Evolutionary conservation across 37 sponge, comb jelly and placozoan genomes (phyloP), one percentile per base, ranked within the genome.

Genomic region (Bolinopsis microptera): DNA sequence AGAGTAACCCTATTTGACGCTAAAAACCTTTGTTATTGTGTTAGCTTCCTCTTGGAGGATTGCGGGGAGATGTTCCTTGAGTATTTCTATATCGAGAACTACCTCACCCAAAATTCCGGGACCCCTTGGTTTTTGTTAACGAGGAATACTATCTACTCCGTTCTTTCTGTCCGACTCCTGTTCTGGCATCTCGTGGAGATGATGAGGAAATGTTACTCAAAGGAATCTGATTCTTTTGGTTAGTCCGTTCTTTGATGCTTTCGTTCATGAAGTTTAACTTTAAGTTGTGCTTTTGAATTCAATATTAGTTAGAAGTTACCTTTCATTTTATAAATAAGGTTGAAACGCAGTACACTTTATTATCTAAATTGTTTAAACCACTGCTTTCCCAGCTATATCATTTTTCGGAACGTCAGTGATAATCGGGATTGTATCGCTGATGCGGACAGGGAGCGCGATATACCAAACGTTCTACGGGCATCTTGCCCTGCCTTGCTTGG

Each of bases 21-120:
- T 86, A 86, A 86, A 27, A 86, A 34, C 35, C 90, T 33, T n/a
- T 86, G 90, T 34, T 86, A 86, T 30, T 41, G 41, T 34, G 35
- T 86, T 25, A 38, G 90, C 5, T 86, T 86, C 90, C 90, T 86
- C 27, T 3, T 86, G 61, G 90, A 86, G 48, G 90, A 86, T 39
- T 86, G 90, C 35, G 90, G 90, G n/a, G 90, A 86, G 48, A 86
- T 86, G 90, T 86, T 86, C 48, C 90, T 86, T 28, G 90, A 86
- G 28, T 86, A 86, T 41, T 86, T 86, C 61, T 86, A 41, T 30
- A 86, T 86, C 23, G 90, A 86, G 90, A 86, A 23, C 8, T 86
- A 86, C 30, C 61, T 86, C 48, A 39, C 90, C 2, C 30, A 23
- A 26, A 30, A 24, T 41, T 28, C 23, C 3, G 90, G 61, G n/a